Evolutionary conservation across 2,113 vertebrate genomes (phyloP).

Genomic region (Junco hyemalis): DNA sequence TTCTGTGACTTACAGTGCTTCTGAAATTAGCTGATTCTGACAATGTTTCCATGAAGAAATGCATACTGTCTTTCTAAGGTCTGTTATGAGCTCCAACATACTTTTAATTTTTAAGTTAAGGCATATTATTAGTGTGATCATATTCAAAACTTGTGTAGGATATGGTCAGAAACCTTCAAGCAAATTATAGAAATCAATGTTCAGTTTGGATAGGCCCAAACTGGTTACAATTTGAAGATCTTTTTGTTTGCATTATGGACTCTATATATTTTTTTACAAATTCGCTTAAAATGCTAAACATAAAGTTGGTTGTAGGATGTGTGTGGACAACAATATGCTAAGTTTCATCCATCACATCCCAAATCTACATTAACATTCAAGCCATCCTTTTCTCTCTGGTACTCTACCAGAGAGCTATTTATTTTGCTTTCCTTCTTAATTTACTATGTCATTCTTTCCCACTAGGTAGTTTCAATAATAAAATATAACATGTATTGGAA

Average conservation of each 20-base stretch:
- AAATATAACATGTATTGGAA: background rate
- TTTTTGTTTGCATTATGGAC: background rate
- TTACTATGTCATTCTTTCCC: background rate
- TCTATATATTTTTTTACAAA: background rate
- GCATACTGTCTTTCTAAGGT: background rate
- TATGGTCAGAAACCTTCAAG: background rate
- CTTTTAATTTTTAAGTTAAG: background rate
- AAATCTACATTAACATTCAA: background rate
- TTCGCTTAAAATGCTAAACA: background rate
- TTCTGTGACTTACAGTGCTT: background rate
- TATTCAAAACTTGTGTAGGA: background rate
- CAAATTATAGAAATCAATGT: background rate
- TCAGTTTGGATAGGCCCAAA: background rate
- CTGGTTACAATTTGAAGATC: rapidly evolving
- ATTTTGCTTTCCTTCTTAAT: background rate
- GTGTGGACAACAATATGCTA: background rate
- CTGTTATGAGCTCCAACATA: background rate
- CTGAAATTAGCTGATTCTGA: background rate
- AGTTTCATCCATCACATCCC: background rate
- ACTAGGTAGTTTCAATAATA: background rate
- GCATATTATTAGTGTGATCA: background rate
- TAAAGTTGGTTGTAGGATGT: background rate
- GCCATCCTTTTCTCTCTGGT: background rate
- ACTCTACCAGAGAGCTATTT: background rate
- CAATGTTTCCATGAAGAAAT: background rate